Evolutionary conservation across 2,113 vertebrate species (phyloP).

Genomic region (Egretta garzetta): DNA sequence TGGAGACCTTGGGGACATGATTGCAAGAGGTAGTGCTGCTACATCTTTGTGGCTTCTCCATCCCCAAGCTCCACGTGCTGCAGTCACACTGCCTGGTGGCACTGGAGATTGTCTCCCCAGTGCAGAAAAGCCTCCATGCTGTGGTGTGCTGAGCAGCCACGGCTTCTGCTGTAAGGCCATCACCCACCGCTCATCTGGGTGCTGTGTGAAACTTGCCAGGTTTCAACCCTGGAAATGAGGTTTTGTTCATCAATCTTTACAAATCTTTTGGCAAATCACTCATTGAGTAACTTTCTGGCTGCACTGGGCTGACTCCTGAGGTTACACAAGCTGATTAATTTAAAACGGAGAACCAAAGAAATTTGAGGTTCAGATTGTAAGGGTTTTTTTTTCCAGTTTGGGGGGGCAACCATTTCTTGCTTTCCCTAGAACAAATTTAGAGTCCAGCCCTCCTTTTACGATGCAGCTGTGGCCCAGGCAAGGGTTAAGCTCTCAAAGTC

Average conservation of each 20-base stretch:
- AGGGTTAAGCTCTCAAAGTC: constrained; percentile 71
- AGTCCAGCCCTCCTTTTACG: neutral
- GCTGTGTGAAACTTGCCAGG: neutral
- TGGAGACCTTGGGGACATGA: neutral
- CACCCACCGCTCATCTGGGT: neutral
- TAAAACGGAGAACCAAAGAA: neutral
- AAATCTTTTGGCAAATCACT: neutral
- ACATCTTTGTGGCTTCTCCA: neutral
- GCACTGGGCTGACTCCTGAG: neutral
- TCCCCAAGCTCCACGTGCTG: neutral
- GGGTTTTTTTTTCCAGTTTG: neutral
- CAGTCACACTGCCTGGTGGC: neutral
- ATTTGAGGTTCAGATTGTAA: neutral
- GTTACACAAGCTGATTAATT: neutral
- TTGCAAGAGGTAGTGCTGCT: neutral
- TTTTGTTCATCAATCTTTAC: neutral
- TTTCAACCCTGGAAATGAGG: neutral
- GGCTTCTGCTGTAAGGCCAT: neutral
- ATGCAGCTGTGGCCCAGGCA: neutral
- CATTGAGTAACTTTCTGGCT: neutral
- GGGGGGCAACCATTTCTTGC: neutral
- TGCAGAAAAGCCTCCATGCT: neutral
- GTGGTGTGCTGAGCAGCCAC: neutral
- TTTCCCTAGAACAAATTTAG: neutral
- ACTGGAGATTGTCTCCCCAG: neutral